phyloP scores from a whole-genome alignment of 2,113 vertebrate species.

The Cyprinodon variegatus region DNA sequence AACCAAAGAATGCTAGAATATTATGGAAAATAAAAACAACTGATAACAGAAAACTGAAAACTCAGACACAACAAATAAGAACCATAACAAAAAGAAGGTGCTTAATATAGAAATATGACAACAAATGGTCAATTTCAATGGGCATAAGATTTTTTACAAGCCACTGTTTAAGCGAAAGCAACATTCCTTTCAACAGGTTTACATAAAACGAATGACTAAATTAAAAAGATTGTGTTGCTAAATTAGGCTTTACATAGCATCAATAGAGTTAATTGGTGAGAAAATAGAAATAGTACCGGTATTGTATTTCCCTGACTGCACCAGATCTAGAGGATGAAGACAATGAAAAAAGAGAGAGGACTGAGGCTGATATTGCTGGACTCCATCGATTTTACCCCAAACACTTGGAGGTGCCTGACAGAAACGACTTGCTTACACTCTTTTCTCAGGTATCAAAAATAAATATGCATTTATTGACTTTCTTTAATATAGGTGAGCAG shows the following conservation, averaged over 20 bases:
- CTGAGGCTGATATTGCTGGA: slow-evolving; percentile 86
- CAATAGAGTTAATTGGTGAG: not conserved
- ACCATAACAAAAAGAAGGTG: too few species aligned
- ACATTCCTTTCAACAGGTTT: too few species aligned
- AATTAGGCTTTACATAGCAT: too few species aligned
- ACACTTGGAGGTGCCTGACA: slow-evolving; percentile 88
- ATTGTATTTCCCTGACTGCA: slow-evolving; percentile 18
- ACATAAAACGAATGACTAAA: too few species aligned
- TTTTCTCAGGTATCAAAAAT: slow-evolving; percentile 89
- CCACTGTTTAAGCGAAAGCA: not conserved
- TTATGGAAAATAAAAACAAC: too few species aligned
- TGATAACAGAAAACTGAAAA: too few species aligned
- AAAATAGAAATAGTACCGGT: not conserved
- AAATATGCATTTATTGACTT: not conserved
- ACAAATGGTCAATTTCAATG: not conserved
- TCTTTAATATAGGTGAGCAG: not conserved
- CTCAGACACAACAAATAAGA: not conserved
- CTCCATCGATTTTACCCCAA: slow-evolving; percentile 94
- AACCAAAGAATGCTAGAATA: too few species aligned
- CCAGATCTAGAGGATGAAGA: slow-evolving; percentile 92
- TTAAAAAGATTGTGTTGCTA: too few species aligned
- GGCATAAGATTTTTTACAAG: not conserved
- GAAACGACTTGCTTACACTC: slow-evolving; percentile 83
- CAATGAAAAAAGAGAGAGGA: slow-evolving; percentile 89
- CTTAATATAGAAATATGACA: not conserved